phyloP scores from a whole-genome alignment of 2,888 invertebrate species.

The Andricus quercusramuli region DNA sequence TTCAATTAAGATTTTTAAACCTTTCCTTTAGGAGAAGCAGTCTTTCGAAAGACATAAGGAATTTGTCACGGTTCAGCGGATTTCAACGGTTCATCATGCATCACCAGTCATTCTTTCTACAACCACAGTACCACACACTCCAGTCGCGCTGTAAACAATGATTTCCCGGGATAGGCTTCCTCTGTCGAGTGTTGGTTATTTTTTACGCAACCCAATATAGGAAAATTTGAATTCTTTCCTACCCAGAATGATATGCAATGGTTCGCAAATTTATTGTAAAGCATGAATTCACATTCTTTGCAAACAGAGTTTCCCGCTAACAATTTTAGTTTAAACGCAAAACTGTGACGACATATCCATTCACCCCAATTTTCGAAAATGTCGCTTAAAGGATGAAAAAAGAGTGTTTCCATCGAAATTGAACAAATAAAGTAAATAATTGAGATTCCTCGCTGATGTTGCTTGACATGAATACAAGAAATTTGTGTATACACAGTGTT shows the following conservation, averaged over 20 bases:
- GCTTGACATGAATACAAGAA: background rate
- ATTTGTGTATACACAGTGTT: slow-evolving; percentile 8
- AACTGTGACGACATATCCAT: background rate
- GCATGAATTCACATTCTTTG: no score
- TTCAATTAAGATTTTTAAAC: background rate
- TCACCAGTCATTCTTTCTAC: no score
- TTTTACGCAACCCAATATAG: no score
- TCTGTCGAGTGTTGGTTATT: no score
- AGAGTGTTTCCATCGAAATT: background rate
- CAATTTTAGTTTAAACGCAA: background rate
- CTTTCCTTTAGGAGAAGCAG: background rate
- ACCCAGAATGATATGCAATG: no score
- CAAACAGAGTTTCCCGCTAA: background rate
- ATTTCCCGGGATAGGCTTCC: no score
- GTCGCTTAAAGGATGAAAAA: background rate
- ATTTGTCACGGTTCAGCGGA: no score
- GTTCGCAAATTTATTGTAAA: no score
- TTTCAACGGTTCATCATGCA: no score
- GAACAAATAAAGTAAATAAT: slow-evolving; percentile 2
- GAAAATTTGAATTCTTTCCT: no score
- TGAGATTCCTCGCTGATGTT: background rate
- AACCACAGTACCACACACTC: no score
- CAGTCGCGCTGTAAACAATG: no score
- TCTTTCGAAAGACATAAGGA: background rate
- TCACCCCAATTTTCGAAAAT: background rate